Conservation (phyloP, 2,113 vertebrate species). For the Nettapus auritus region DNA sequence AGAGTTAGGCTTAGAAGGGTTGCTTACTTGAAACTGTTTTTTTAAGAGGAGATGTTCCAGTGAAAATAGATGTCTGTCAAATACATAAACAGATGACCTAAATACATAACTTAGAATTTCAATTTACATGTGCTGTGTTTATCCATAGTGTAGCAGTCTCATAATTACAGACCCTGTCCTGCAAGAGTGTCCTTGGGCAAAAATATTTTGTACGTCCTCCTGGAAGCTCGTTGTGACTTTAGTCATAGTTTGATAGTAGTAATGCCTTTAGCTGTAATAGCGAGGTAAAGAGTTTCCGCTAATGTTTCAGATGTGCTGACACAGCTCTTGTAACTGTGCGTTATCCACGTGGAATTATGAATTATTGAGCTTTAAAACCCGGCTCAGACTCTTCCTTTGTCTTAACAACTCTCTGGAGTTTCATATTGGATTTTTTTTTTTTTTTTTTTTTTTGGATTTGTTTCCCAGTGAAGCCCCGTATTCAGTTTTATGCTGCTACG, state of each 20-base stretch:
- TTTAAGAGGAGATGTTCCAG: background rate
- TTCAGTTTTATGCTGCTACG: background rate
- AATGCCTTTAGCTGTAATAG: background rate
- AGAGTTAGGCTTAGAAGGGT: background rate
- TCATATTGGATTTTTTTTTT: background rate
- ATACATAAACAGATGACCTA: background rate
- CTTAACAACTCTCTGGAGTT: background rate
- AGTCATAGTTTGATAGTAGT: background rate
- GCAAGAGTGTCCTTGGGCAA: background rate
- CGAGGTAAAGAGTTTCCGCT: background rate
- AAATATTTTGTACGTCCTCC: background rate
- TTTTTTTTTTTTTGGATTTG: background rate
- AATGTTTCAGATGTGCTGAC: background rate
- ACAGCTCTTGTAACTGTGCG: background rate
- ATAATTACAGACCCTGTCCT: slow-evolving; percentile 30
- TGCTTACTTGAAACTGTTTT: background rate
- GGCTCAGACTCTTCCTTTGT: background rate
- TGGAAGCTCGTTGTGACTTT: slow-evolving; percentile 5
- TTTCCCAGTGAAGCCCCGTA: background rate
- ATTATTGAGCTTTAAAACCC: background rate
- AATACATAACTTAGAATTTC: background rate
- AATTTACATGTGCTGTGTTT: slow-evolving; percentile 7
- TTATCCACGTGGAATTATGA: background rate
- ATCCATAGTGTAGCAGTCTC: background rate
- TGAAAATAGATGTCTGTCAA: background rate